Evolutionary conservation across 2,797 vertebrate genomes (phyloP), one percentile per base, ranked within the genome.

Genomic region (Enteromius treurensis): DNA sequence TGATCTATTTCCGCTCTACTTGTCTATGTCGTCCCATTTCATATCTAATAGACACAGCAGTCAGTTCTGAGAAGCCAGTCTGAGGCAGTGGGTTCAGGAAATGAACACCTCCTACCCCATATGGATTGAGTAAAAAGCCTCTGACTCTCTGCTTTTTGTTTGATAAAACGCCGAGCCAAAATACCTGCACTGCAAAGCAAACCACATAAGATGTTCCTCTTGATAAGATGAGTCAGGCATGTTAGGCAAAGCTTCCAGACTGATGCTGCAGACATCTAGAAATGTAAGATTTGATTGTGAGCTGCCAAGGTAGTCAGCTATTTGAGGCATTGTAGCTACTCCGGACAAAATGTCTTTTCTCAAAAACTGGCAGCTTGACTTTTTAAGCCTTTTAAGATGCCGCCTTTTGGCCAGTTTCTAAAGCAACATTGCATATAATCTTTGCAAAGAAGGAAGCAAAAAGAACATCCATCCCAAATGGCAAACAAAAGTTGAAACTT

Each of bases 31-130:
- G 62, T 37, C 47, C 13, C 29, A 53, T 60, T 80, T 62, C 37
- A 80, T 15, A n/a, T 62, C 34, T 67, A 34, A 67, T 67, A 53
- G 42, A n/a, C 15, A 15, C 15, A 49, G 42, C 19, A 65, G 47
- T 53, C 47, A 19, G 49, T 37, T 80, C 49, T 21, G 17, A 29
- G 75, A 58, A 29, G 49, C 8, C n/a, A 26, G 32, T 76, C 73
- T 76, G 34, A 76, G 34, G 6, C 34, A n/a, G 23, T 53, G 29
- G 64, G 47, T 69, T 55, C 34, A 80, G 78, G 78, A 80, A 80
- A 80, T 80, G 34, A 70, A 80, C 34, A 11, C 15, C 34, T 80
- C 34, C 34, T 21, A 70, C 65, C 49, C 49, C 49, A 58, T 29
- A 26, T 23, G 47, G 29, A 19, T 68, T 26, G 21, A 62, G 58